Percentiles rank a stretch among this genome's conserved stretches.
These are phyloP conservation scores for Drosophila ercepeae DNA, from an alignment of 1,140 invertebrate genomes.

Conservation along the genomic window DNA sequence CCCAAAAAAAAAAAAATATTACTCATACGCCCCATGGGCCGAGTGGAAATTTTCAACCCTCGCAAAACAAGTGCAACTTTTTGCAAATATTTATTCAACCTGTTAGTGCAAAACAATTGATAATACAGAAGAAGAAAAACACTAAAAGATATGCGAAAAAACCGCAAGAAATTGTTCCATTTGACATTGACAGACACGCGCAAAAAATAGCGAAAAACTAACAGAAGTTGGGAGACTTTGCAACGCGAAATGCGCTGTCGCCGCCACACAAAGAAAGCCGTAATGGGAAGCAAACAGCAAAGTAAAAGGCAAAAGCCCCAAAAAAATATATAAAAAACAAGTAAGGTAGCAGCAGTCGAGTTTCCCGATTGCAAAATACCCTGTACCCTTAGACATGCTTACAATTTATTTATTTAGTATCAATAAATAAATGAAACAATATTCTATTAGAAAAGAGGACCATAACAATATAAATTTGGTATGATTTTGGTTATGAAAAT, in stretches of 20 bases:
- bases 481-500: too few relatives aligned
- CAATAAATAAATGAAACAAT: too few relatives aligned
- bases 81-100: slow-evolving; percentile 32
- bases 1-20: slow-evolving; percentile 32
- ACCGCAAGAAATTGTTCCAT: slow-evolving; percentile 43
- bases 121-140: background rate
- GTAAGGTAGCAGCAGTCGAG: too few relatives aligned
- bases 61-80: slow-evolving; percentile 17
- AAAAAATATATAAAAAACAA: slow-evolving; percentile 17
- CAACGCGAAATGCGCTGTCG: slow-evolving; percentile 44
- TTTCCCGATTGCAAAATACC: too few relatives aligned
- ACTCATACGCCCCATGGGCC: slow-evolving; percentile 45
- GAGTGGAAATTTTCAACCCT: slow-evolving; percentile 31
- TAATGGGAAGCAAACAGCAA: slow-evolving; percentile 15
- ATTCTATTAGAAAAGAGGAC: too few relatives aligned
- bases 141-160: background rate
- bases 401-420: too few relatives aligned
- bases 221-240: slow-evolving; percentile 39
- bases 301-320: slow-evolving; percentile 17
- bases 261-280: slow-evolving; percentile 26
- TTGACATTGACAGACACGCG: slow-evolving; percentile 68
- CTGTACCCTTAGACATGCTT: too few relatives aligned
- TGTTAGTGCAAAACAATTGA: slow-evolving; percentile 28
- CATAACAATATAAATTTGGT: too few relatives aligned
- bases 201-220: slow-evolving; percentile 24